Conservation (phyloP, 23 tunicate genomes). For the Diplosoma virens region DNA sequence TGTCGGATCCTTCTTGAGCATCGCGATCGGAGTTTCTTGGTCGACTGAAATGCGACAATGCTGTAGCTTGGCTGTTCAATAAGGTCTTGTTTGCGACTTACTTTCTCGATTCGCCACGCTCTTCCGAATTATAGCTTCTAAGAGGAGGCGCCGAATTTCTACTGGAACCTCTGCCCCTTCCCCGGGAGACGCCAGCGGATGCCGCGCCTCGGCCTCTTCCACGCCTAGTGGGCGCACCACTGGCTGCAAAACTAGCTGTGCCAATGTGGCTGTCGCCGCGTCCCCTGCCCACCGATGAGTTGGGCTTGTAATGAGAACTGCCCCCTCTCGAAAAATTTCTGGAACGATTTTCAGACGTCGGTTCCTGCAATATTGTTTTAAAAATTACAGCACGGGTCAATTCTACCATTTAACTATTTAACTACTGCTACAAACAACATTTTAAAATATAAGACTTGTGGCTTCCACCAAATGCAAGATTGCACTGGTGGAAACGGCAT, state of each 20-base stretch:
- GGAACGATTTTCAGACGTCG: too few species aligned
- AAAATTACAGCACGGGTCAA: background rate
- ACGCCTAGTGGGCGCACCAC: conserved; percentile 76
- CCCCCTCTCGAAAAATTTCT: background rate
- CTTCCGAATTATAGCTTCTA: conserved; percentile 24
- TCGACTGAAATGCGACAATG: conserved; percentile 14
- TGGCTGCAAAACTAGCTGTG: conserved; percentile 24
- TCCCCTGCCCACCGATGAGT: too few species aligned
- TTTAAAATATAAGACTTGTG: too few species aligned
- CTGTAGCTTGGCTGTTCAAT: too few species aligned
- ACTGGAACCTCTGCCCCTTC: conserved; percentile 59
- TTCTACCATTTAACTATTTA: too few species aligned
- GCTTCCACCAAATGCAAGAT: too few species aligned
- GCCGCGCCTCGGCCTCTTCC: conserved; percentile 49
- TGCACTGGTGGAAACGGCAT: too few species aligned
- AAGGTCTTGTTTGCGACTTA: background rate
- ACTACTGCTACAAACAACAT: too few species aligned
- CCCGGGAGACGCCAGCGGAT: background rate
- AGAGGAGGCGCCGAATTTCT: conserved; percentile 29
- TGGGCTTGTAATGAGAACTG: background rate
- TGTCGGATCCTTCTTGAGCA: conserved; percentile 41
- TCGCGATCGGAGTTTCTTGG: conserved; percentile 50
- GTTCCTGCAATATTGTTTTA: background rate
- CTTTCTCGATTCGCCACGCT: background rate
- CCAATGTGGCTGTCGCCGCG: background rate